Evolutionary conservation across 1,140 invertebrate species (phyloP).

Genomic region (Ridgeia piscesae): DNA sequence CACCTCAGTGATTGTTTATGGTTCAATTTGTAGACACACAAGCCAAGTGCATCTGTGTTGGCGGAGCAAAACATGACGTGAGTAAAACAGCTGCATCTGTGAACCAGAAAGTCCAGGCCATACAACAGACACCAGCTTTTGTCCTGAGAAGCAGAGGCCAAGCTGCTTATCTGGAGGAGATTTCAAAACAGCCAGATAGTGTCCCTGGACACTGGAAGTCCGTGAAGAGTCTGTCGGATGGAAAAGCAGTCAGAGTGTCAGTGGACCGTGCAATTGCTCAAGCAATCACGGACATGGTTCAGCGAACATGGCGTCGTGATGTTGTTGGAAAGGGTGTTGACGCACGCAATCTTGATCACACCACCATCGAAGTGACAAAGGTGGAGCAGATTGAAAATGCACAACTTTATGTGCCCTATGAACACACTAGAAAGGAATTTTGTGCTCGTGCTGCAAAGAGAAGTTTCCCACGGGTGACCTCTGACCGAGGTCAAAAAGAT

Average conservation of each 20-base stretch:
- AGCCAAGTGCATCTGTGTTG: neutral
- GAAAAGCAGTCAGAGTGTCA: neutral
- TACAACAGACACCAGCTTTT: neutral
- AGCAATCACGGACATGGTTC: neutral
- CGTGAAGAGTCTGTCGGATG: neutral
- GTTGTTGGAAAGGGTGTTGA: neutral
- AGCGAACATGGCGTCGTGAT: neutral
- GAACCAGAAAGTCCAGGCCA: neutral
- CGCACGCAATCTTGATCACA: neutral
- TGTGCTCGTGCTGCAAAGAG: neutral
- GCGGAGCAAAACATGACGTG: neutral
- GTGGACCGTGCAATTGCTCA: constrained; percentile 1
- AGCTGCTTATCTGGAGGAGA: neutral
- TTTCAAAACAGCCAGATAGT: neutral
- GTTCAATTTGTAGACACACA: neutral
- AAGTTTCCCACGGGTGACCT: neutral
- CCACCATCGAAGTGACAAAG: neutral
- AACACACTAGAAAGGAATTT: neutral
- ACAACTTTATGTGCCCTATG: neutral
- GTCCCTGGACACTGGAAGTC: neutral
- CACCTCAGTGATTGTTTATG: neutral
- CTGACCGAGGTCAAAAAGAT: neutral
- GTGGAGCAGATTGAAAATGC: neutral
- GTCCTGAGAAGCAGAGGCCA: neutral
- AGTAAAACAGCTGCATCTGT: neutral